A percentile compares a stretch with the other conserved stretches of the same genome.
Evolutionary conservation across 2,888 invertebrate genomes (phyloP).

Genomic region (Acleris emargana): DNA sequence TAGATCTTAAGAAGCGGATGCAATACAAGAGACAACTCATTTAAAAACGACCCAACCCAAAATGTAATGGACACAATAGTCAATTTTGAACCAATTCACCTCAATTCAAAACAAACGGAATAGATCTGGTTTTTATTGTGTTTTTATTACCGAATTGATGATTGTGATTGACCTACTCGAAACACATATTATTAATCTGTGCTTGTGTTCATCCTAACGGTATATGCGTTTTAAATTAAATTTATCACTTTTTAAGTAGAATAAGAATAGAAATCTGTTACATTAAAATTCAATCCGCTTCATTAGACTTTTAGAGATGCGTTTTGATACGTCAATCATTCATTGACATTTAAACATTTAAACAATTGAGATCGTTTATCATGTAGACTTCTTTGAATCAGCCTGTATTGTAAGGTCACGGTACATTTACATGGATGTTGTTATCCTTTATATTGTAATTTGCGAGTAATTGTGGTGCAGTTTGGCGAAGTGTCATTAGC

Average conservation of each 20-base stretch:
- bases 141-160: conserved; percentile 35
- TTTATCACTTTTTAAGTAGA: conserved; percentile 25
- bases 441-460: conserved; percentile 37
- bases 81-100: conserved; percentile 30
- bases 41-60: conserved; percentile 2
- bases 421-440: conserved; percentile 23
- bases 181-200: conserved; percentile 28
- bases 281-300: conserved; percentile 14
- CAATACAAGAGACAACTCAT: conserved; percentile 1
- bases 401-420: conserved; percentile 20
- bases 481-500: conserved; percentile 44
- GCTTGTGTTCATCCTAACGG: conserved; percentile 28
- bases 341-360: conserved; percentile 66
- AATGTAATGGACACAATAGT: conserved; percentile 21
- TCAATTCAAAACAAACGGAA: conserved; percentile 33
- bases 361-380: conserved; percentile 55
- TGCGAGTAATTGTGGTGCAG: conserved; percentile 41
- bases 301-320: conserved; percentile 29
- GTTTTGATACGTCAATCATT: conserved; percentile 67
- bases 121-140: conserved; percentile 30
- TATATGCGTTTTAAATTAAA: conserved; percentile 24
- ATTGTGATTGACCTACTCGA: conserved; percentile 29
- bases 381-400: conserved; percentile 26
- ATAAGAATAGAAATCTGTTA: conserved; percentile 13
- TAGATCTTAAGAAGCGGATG: neutral